Percentiles rank a stretch among this genome's conserved stretches.
phyloP scores from a whole-genome alignment of 2,113 vertebrate species.

The Panurus biarmicus region DNA sequence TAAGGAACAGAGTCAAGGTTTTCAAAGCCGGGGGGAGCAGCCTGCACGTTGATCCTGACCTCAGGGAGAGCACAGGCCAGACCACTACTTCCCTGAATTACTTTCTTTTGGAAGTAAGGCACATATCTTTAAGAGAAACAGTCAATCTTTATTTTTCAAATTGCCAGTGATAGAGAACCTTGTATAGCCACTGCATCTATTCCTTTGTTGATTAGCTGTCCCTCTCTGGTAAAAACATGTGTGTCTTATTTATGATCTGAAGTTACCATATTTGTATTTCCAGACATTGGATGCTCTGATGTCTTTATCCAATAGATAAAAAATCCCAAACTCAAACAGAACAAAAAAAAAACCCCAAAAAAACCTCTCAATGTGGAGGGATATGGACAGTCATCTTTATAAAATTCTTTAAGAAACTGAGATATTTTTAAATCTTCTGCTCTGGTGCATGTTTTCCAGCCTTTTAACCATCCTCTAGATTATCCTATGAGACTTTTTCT shows the following conservation, averaged over 20 bases:
- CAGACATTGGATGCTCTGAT: not conserved
- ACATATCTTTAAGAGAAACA: not conserved
- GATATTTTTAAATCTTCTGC: not conserved
- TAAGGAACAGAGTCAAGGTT: slow-evolving; percentile 21
- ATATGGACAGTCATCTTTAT: not conserved
- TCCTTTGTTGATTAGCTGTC: not conserved
- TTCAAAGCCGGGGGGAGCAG: not conserved
- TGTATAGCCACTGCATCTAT: not conserved
- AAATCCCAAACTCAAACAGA: not conserved
- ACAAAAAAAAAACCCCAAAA: not conserved
- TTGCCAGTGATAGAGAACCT: not conserved
- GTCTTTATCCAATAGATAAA: not conserved
- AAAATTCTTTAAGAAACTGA: not conserved
- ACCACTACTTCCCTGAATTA: not conserved
- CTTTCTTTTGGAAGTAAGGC: not conserved
- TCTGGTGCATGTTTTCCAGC: not conserved
- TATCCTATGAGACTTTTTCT: not conserved
- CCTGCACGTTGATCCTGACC: rapidly evolving
- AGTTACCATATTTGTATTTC: not conserved
- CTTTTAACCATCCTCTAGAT: not conserved
- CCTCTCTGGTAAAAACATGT: not conserved
- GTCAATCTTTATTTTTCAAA: slow-evolving; percentile 4
- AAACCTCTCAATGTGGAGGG: not conserved
- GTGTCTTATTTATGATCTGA: not conserved
- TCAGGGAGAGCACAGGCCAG: not conserved